Evolutionary conservation across 2,888 invertebrate genomes (phyloP).

Genomic region (Epirrita christyi): DNA sequence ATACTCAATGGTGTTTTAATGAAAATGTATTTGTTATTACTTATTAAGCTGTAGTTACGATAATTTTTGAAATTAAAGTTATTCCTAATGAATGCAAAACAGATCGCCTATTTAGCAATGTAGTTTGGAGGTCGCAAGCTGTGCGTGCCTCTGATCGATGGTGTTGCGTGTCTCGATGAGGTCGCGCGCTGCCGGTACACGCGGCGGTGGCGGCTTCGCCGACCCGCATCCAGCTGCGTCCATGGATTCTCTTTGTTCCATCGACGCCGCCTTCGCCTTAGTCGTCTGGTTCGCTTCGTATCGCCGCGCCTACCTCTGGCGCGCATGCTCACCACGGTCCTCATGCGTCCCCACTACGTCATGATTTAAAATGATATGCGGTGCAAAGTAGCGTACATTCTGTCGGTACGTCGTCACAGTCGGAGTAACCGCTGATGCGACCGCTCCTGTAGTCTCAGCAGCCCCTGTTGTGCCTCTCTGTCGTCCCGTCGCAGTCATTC

Average conservation of each 20-base stretch:
- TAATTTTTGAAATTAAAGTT: neutral
- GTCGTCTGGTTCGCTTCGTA: slow-evolving; percentile 57
- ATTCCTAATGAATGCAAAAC: slow-evolving; percentile 53
- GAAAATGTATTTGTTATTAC: too few species aligned
- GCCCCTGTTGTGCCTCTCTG: slow-evolving; percentile 39
- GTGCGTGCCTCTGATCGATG: slow-evolving; percentile 42
- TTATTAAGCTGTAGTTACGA: too few species aligned
- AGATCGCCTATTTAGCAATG: slow-evolving; percentile 56
- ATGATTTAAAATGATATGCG: slow-evolving; percentile 69
- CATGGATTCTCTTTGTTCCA: slow-evolving; percentile 68
- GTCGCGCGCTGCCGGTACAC: slow-evolving; percentile 50
- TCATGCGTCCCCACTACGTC: slow-evolving; percentile 70
- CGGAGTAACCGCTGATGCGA: slow-evolving; percentile 52
- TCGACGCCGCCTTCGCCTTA: slow-evolving; percentile 57
- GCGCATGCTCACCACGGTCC: slow-evolving; percentile 74
- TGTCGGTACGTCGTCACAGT: slow-evolving; percentile 53
- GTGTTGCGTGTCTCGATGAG: slow-evolving; percentile 66
- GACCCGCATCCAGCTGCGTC: slow-evolving; percentile 57
- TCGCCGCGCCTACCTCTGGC: slow-evolving; percentile 71
- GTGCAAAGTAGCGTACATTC: slow-evolving; percentile 60
- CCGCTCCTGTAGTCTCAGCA: slow-evolving; percentile 48
- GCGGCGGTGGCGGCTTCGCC: slow-evolving; percentile 44
- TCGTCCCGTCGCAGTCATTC: slow-evolving; percentile 50
- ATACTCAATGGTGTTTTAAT: too few species aligned
- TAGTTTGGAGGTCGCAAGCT: slow-evolving; percentile 59